phyloP scores from a whole-genome alignment of 92 coral and sea anemone genomes.

The Epizoanthus illoricatus region DNA sequence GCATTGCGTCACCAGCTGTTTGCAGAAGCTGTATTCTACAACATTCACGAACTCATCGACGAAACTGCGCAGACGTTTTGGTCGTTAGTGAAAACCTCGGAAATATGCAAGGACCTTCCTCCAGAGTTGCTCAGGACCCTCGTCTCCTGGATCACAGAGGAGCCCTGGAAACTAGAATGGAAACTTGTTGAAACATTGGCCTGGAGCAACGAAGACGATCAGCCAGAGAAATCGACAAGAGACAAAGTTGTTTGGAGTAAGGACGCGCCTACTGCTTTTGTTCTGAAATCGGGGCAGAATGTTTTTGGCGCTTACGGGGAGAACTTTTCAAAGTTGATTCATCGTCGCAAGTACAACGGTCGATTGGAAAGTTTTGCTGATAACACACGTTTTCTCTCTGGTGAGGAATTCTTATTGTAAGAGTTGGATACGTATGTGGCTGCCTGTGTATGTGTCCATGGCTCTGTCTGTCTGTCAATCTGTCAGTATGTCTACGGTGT shows the following conservation, averaged over 20 bases:
- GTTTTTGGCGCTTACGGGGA: slow-evolving; percentile 43
- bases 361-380: slow-evolving; percentile 33
- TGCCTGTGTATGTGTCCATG: too few species aligned
- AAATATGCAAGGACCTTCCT: slow-evolving; percentile 34
- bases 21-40: slow-evolving; percentile 41
- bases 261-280: slow-evolving; percentile 36
- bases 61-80: slow-evolving; percentile 39
- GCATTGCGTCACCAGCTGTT: slow-evolving; percentile 28
- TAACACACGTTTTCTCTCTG: slow-evolving; percentile 13
- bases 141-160: slow-evolving; percentile 32
- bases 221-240: background rate
- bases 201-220: slow-evolving; percentile 18
- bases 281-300: slow-evolving; percentile 20
- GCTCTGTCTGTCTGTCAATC: too few species aligned
- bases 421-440: background rate
- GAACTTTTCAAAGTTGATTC: slow-evolving; percentile 33
- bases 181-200: slow-evolving; percentile 16
- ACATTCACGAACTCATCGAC: slow-evolving; percentile 30
- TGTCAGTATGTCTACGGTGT: too few species aligned
- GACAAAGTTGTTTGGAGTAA: slow-evolving; percentile 8
- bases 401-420: slow-evolving; percentile 1
- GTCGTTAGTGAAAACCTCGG: slow-evolving; percentile 31
- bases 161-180: slow-evolving; percentile 42
- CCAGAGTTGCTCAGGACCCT: slow-evolving; percentile 42
- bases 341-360: slow-evolving; percentile 36